Evolutionary conservation across 2,888 invertebrate genomes (phyloP), one percentile per base, ranked within the genome.

Genomic region (Phyllotreta cruciferae): DNA sequence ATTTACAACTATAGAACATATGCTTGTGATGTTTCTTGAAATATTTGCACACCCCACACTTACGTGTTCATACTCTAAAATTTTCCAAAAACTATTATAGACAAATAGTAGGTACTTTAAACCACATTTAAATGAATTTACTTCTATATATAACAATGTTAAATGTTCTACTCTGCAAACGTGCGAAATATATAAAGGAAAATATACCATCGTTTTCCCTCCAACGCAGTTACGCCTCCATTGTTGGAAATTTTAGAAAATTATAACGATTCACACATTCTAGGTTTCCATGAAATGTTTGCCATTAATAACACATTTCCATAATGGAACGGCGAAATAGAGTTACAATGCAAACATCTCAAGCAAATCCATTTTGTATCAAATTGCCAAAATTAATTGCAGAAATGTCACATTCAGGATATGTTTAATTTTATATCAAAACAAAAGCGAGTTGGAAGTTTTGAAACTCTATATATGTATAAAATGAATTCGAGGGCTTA

Each of bases 381-480:
- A 62, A 63, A 63, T 58, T 54, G 24, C 42, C 58, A 42, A 49
- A 58, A 63, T 63, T 63, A 63, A 63, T 63, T 41, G 58, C 49
- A 37, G 42, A 55, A 58, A 47, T 63, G 63, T 63, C 66, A 63
- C 60, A 41, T 54, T 42, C 66, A 66, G 66, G 36, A 62, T 44
- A 50, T 55, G 45, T 57, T 10, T 39, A 62, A 60, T 66, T 61
- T 61, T 52, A 57, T 60, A 60, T 56, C 47, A 60, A 62, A 66
- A 66, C 66, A 63, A 60, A 62, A 47, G 60, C 44, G 10, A 54
- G 47, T 45, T 37, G 37, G 47, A 57, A 47, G 60, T 64, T 64
- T 54, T 36, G 57, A 58, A 50, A 50, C 58, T 42, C 13, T 34
- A 37, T 50, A 50, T 58, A 37, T 50, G 38, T 58, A 24, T 60